These are phyloP conservation scores for Esperia sulphurella DNA, from an alignment of 2,888 invertebrate genomes.

Conservation along the genomic window DNA sequence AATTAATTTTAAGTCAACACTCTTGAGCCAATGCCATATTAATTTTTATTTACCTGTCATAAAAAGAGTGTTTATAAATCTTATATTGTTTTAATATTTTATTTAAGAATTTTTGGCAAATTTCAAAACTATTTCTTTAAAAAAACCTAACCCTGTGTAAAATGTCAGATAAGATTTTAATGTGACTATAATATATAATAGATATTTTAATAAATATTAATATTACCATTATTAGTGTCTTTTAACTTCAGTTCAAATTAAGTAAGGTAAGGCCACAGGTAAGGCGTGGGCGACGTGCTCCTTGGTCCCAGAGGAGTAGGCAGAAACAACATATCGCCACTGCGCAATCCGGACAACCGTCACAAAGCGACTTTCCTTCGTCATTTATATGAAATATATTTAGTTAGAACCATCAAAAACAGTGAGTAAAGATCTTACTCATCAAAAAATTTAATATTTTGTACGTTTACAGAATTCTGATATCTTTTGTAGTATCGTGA, in stretches of 20 bases:
- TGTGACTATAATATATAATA: neutral
- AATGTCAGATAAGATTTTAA: conserved; percentile 1
- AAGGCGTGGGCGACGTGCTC: too few species aligned
- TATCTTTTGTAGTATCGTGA: too few species aligned
- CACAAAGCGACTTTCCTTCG: too few species aligned
- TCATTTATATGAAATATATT: too few species aligned
- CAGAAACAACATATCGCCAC: too few species aligned
- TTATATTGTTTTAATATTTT: conserved; percentile 1
- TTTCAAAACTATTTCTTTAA: neutral
- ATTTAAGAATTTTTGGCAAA: neutral
- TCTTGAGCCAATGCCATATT: conserved; percentile 71
- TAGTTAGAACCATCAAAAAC: too few species aligned
- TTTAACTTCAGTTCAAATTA: neutral
- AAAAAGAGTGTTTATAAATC: conserved; percentile 17
- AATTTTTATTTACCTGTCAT: conserved; percentile 43
- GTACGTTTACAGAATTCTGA: too few species aligned
- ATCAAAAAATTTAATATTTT: too few species aligned
- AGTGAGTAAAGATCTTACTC: too few species aligned
- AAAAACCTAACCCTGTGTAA: conserved; percentile 2
- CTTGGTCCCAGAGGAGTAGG: too few species aligned
- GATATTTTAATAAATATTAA: conserved; percentile 6
- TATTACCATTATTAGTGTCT: conserved; percentile 2
- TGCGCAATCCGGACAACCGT: too few species aligned
- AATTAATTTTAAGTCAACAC: conserved; percentile 32
- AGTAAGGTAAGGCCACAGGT: too few species aligned